Conservation (phyloP, 2,113 vertebrate species). For the Otus sunia region DNA sequence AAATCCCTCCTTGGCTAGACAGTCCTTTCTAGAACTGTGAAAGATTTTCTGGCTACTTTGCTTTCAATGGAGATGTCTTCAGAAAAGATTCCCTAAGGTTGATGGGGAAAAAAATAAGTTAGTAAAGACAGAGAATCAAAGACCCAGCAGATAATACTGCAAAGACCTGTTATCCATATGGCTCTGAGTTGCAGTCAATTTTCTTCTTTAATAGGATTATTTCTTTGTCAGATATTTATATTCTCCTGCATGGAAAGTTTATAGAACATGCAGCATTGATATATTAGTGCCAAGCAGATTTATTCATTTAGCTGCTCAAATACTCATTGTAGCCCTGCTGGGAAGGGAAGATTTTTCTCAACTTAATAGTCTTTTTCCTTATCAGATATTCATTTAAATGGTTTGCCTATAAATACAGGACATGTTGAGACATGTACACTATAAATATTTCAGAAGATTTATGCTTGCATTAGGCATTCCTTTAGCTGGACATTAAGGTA, state of each 20-base stretch:
- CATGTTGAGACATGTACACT: not conserved
- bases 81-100: not conserved
- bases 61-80: not conserved
- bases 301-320: slow-evolving; percentile 56
- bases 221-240: slow-evolving; percentile 62
- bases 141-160: slow-evolving; percentile 17
- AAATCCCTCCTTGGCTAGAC: not conserved
- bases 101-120: not conserved
- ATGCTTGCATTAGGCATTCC: slow-evolving; percentile 34
- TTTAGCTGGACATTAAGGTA: slow-evolving; percentile 36
- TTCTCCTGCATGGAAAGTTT: slow-evolving; percentile 44
- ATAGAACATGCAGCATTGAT: slow-evolving; percentile 51
- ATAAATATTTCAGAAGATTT: slow-evolving; percentile 68
- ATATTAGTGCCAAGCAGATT: slow-evolving; percentile 57
- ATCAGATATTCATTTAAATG: slow-evolving; percentile 64
- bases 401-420: slow-evolving; percentile 62
- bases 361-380: slow-evolving; percentile 53
- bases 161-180: slow-evolving; percentile 1
- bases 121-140: not conserved
- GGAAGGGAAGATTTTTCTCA: slow-evolving; percentile 48
- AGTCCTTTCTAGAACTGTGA: not conserved
- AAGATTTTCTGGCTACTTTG: not conserved
- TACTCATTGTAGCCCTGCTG: slow-evolving; percentile 23
- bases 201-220: slow-evolving; percentile 32
- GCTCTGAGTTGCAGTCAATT: slow-evolving; percentile 30